Conservation (phyloP, 2,797 vertebrate species). For the Rousettus madagascariensis region DNA sequence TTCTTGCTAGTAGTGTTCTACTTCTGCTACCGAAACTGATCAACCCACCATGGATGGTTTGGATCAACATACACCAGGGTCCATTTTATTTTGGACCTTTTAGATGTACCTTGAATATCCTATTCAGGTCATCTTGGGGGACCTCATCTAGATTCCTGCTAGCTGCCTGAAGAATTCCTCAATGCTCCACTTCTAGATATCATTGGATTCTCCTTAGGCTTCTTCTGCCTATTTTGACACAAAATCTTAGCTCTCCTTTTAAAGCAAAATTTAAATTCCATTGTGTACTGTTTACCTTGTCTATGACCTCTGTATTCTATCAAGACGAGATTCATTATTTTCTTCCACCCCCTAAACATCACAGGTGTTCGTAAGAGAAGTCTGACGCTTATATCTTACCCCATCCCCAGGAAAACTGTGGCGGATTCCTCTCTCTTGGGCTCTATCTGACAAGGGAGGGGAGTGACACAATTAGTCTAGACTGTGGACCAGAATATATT, state of each 20-base stretch:
- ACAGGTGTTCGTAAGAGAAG: background rate
- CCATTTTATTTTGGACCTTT: background rate
- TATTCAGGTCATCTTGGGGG: background rate
- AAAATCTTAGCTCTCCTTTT: background rate
- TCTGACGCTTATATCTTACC: background rate
- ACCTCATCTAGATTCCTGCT: background rate
- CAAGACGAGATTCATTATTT: background rate
- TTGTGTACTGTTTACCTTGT: background rate
- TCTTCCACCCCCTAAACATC: background rate
- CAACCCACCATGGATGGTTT: background rate
- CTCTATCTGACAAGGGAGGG: background rate
- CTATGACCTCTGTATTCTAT: background rate
- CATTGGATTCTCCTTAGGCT: background rate
- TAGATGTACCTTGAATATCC: background rate
- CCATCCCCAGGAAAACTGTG: background rate
- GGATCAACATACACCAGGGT: background rate
- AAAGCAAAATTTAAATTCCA: background rate
- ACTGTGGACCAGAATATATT: background rate
- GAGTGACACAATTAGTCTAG: background rate
- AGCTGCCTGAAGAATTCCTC: background rate
- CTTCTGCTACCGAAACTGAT: background rate
- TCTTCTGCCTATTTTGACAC: background rate
- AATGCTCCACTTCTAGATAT: background rate
- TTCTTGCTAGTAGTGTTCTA: background rate
- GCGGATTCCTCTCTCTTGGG: background rate